Evolutionary conservation across 2,797 vertebrate genomes (phyloP).

Genomic region (Hypotaenidia philippensis): DNA sequence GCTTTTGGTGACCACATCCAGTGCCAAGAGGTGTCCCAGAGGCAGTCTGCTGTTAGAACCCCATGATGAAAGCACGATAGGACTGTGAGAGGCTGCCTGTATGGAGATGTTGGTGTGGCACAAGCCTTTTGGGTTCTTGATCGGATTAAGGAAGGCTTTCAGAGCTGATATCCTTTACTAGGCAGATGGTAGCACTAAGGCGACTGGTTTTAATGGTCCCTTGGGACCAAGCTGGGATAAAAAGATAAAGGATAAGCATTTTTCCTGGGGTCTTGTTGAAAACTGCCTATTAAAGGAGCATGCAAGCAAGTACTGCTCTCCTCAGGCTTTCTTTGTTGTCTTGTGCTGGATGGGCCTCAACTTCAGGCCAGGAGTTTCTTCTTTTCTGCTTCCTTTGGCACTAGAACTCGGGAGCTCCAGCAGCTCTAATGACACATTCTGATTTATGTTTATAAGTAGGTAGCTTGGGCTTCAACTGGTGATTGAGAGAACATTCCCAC

Average conservation of each 20-base stretch:
- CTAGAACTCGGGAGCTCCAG: neutral
- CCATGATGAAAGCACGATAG: neutral
- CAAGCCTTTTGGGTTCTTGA: neutral
- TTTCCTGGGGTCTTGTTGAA: neutral
- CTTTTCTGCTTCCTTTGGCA: neutral
- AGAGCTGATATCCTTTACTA: neutral
- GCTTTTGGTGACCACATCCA: neutral
- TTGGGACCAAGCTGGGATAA: neutral
- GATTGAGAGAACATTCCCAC: neutral
- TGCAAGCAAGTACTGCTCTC: neutral
- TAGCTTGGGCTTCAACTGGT: neutral
- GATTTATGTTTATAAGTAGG: neutral
- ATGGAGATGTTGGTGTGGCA: neutral
- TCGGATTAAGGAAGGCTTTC: slow-evolving; percentile 5
- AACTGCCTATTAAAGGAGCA: neutral
- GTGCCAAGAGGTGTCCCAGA: neutral
- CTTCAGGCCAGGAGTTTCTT: neutral
- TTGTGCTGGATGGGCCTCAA: neutral
- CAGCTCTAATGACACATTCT: neutral
- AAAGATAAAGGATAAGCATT: neutral
- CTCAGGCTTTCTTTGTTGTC: neutral
- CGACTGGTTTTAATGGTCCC: neutral
- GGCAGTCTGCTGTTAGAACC: neutral
- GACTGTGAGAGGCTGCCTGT: neutral
- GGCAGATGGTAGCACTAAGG: slow-evolving; percentile 6